These are phyloP conservation scores for Trachelus iudaicus DNA, from an alignment of 2,888 invertebrate species.

Conservation along the genomic window DNA sequence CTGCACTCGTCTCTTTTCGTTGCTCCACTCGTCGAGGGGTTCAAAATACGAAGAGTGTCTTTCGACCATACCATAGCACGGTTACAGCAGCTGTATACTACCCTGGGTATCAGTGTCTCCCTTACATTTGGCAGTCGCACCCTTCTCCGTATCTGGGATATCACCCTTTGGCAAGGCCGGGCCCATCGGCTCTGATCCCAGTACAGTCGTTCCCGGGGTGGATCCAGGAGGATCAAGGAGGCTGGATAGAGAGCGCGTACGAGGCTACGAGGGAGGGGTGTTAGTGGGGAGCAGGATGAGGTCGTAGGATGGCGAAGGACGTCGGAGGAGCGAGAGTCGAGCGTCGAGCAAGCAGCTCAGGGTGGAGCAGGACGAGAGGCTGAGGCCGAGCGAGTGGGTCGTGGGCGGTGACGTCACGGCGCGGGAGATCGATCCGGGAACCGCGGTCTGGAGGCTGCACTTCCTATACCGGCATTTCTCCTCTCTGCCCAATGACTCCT, in stretches of 20 bases:
- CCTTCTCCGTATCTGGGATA: not conserved
- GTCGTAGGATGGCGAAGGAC: not conserved
- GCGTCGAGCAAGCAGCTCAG: not conserved
- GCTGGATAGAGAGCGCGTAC: not conserved
- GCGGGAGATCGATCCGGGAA: slow-evolving; percentile 38
- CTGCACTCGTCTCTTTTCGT: not conserved
- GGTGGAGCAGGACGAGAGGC: slow-evolving; percentile 12
- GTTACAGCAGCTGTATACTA: not conserved
- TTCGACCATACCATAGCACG: not conserved
- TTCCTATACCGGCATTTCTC: slow-evolving; percentile 2
- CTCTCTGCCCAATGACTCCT: slow-evolving; percentile 14
- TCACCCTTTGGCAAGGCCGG: not conserved
- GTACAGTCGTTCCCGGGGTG: not conserved
- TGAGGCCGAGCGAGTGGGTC: not conserved
- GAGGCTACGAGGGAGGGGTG: not conserved
- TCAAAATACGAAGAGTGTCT: not conserved
- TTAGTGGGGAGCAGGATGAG: not conserved
- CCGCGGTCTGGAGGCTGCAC: slow-evolving; percentile 32
- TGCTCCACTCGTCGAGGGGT: not conserved
- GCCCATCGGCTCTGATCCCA: not conserved
- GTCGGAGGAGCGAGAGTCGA: not conserved
- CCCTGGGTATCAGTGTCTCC: not conserved
- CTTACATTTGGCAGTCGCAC: not conserved
- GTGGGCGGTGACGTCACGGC: slow-evolving; percentile 30
- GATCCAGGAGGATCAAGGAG: not conserved